Base-by-base conservation (phyloP, 2,888 invertebrate genomes). In the Tetrapedia diversipes region DNA sequence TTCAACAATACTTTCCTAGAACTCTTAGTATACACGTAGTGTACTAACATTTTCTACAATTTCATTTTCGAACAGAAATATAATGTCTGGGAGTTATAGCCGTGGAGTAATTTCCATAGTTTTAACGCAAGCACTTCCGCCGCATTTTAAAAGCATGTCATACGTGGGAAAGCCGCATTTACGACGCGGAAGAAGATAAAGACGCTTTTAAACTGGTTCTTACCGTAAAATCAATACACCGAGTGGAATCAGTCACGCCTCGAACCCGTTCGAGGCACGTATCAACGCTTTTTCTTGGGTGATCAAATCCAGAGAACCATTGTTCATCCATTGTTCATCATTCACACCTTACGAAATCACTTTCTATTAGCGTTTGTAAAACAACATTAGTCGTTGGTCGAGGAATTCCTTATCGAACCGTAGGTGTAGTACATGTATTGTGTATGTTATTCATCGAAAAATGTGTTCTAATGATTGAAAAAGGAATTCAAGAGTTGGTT, bases 181-280 rank as follows among this genome's bases (percentile, higher is more conserved):
- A 71, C 72, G 72, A 60, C 57, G 57, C 54, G 60, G 63, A 63
- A 59, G 76, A 29, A 63, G 54, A 70, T 51, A 70, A 77, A 56
- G 69, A 70, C 41, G 65, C 70, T 56, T 63, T 63, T 65, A 61
- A 77, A 77, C 56, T 32, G 39, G 61, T 70, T 61, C 70, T 77
- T 77, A 65, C 64, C 53, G 69, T 32, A 77, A 77, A 76, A 77
- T 77, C 77, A 77, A 77, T 77, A 76, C 69, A 8, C 43, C 41
- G n/a, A 59, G 61, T 43, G 64, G 70, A 64, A 76, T 77, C 76
- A 59, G 63, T 68, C 76, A 43, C 49, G 67, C 57, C 59, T 76
- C 34, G 34, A 45, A 56, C 59, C 29, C 27, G 59, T 60, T 41
- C 75, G 34, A 57, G 63, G 76, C 77, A 77, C 68, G 77, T 77